Percentiles rank a stretch among this genome's conserved stretches.
Evolutionary conservation across 2,797 vertebrate genomes (phyloP).

Genomic region (Anas acuta): DNA sequence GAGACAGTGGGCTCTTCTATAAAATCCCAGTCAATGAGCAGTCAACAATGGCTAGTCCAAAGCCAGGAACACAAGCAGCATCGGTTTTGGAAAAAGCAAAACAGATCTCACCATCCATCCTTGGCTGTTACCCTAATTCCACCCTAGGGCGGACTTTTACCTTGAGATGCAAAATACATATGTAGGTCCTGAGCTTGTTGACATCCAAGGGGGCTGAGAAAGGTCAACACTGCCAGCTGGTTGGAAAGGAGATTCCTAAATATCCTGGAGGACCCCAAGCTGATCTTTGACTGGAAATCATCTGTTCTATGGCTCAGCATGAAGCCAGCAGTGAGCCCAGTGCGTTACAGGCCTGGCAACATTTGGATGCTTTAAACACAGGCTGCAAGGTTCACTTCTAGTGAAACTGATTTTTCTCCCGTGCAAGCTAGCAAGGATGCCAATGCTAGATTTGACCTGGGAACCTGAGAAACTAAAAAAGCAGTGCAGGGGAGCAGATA

Average conservation of each 20-base stretch:
- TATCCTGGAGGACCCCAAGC: not conserved
- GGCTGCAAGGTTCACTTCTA: not conserved
- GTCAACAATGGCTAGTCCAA: not conserved
- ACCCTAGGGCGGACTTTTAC: not conserved
- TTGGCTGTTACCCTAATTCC: not conserved
- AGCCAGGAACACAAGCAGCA: not conserved
- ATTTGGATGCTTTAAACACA: not conserved
- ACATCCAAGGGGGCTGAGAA: not conserved
- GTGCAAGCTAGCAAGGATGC: not conserved
- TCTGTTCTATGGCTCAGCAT: not conserved
- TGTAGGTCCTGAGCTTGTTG: not conserved
- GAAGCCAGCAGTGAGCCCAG: not conserved
- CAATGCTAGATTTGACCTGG: not conserved
- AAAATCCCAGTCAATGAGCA: no score
- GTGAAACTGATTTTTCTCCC: not conserved
- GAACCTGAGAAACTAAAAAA: not conserved
- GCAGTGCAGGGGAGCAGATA: not conserved
- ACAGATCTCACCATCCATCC: not conserved
- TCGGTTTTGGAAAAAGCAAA: not conserved
- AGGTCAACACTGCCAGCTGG: not conserved
- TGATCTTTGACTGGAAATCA: not conserved
- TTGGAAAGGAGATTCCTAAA: not conserved
- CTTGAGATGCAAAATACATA: not conserved
- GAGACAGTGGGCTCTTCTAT: not conserved
- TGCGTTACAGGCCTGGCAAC: not conserved